Conservation (phyloP, 2,888 invertebrate genomes). For the Endomychus coccineus region DNA sequence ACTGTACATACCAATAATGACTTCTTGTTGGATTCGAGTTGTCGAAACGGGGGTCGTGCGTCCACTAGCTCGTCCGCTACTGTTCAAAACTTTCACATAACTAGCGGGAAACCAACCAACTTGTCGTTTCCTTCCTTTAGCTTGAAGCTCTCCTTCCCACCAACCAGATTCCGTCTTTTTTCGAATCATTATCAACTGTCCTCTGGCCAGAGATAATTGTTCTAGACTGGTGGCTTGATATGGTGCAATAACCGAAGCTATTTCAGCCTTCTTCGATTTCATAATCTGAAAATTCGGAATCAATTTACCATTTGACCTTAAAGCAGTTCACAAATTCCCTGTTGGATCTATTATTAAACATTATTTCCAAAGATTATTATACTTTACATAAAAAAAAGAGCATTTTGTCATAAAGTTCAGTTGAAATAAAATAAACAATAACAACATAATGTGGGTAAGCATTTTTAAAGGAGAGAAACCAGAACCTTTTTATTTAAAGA, state of each 20-base stretch:
- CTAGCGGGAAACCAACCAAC: slow-evolving; percentile 99
- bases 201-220: slow-evolving; percentile 82
- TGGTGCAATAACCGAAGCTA: slow-evolving; percentile 89
- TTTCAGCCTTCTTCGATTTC: slow-evolving; percentile 75
- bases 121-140: slow-evolving; percentile 80
- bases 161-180: slow-evolving; percentile 96
- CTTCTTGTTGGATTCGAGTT: slow-evolving; percentile 55
- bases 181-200: slow-evolving; percentile 90
- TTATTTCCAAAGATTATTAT: too few relatives aligned
- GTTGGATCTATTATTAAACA: too few relatives aligned
- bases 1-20: slow-evolving; percentile 43
- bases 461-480: too few relatives aligned
- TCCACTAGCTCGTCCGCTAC: slow-evolving; percentile 62
- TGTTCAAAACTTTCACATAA: slow-evolving; percentile 79
- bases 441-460: too few relatives aligned
- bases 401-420: too few relatives aligned
- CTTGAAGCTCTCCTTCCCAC: slow-evolving; percentile 99
- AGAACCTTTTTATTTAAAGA: too few relatives aligned
- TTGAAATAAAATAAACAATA: too few relatives aligned
- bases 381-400: too few relatives aligned
- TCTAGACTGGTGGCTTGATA: slow-evolving; percentile 89
- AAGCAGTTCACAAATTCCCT: too few relatives aligned
- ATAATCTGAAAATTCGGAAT: slow-evolving; percentile 42
- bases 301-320: too few relatives aligned
- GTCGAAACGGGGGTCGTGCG: slow-evolving; percentile 68